These are phyloP conservation scores for Daphoenositta chrysoptera DNA, from an alignment of 2,113 vertebrate genomes.

Conservation along the genomic window DNA sequence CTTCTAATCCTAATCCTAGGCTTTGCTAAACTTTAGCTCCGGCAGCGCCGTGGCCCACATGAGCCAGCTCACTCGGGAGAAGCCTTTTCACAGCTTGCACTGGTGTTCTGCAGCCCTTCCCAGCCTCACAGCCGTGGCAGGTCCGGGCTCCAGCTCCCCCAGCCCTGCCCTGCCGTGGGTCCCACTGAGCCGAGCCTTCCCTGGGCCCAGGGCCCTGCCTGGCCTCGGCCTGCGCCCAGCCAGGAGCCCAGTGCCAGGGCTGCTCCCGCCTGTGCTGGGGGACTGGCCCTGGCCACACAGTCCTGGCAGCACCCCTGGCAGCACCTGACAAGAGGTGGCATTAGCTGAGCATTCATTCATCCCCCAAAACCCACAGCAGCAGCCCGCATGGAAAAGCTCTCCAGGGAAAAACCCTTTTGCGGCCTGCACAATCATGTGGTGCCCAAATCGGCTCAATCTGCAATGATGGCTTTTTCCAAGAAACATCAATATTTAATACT, in stretches of 20 bases:
- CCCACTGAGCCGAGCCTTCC: rapidly evolving
- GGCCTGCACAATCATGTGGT: not conserved
- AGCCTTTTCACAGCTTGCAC: not conserved
- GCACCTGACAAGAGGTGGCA: not conserved
- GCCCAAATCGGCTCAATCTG: not conserved
- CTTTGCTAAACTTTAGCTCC: not conserved
- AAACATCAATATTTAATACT: not conserved
- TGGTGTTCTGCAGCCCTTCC: not conserved
- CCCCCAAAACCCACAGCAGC: not conserved
- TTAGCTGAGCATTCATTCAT: not conserved
- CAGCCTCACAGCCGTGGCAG: not conserved
- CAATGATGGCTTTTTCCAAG: not conserved
- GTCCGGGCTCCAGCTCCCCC: rapidly evolving
- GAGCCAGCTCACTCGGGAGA: not conserved
- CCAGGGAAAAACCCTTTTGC: not conserved
- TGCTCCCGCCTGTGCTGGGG: not conserved
- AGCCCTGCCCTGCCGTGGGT: not conserved
- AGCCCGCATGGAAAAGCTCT: not conserved
- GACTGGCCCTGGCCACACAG: not conserved
- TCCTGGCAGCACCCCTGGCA: not conserved
- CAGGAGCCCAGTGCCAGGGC: not conserved
- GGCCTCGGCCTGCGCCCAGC: not conserved
- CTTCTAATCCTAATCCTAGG: not conserved
- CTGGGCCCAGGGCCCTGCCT: rapidly evolving
- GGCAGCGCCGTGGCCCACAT: rapidly evolving